Evolutionary conservation across 2,113 vertebrate genomes (phyloP).

Genomic region (Felis chaus): DNA sequence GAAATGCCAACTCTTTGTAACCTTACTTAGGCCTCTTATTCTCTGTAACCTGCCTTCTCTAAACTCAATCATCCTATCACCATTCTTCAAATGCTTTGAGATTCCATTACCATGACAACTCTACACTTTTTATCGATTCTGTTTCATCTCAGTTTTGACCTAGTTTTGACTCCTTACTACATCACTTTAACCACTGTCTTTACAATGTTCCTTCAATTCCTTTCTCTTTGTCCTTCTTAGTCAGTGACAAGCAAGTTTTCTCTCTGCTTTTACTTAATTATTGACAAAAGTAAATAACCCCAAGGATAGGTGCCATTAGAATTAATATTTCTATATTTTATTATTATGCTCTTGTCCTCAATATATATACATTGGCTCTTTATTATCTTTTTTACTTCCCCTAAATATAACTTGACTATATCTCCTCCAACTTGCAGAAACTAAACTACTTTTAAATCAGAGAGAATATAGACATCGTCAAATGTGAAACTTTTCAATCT

Average conservation of each 20-base stretch:
- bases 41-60: not conserved
- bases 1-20: not conserved
- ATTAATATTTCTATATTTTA: not conserved
- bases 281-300: not conserved
- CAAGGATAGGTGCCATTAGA: not conserved
- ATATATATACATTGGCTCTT: not conserved
- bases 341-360: not conserved
- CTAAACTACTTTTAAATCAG: not conserved
- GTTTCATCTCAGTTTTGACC: not conserved
- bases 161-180: not conserved
- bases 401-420: not conserved
- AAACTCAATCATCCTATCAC: not conserved
- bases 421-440: not conserved
- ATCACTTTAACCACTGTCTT: not conserved
- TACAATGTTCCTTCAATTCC: not conserved
- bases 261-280: not conserved
- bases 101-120: not conserved
- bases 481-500: not conserved
- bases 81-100: not conserved
- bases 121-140: not conserved
- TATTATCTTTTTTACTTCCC: not conserved
- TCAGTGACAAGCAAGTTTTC: not conserved
- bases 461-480: not conserved
- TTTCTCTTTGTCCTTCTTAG: not conserved
- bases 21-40: not conserved